Conservation (phyloP, 2,113 vertebrate species). For the Dissostichus mawsoni region DNA sequence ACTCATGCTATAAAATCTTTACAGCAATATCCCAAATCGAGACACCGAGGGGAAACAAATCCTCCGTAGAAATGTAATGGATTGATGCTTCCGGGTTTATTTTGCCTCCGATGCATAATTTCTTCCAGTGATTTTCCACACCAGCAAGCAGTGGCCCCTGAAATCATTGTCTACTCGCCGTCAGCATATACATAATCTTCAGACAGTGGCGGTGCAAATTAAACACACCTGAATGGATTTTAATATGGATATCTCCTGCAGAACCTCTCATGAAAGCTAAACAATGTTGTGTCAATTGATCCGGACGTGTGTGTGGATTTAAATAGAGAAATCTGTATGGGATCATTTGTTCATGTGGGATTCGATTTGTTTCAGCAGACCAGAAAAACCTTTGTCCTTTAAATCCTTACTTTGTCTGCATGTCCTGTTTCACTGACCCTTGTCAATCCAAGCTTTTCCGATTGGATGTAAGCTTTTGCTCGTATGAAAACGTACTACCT, state of each 20-base stretch:
- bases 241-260: not conserved
- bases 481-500: not conserved
- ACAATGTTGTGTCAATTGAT: not conserved
- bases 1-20: conserved; percentile 51
- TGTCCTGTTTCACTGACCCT: not conserved
- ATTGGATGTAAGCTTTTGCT: not conserved
- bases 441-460: not conserved
- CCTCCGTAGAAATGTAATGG: conserved; percentile 46
- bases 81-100: conserved; percentile 65
- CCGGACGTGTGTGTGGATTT: not conserved
- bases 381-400: not conserved
- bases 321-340: not conserved
- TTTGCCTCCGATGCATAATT: conserved; percentile 57
- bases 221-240: conserved; percentile 54
- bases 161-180: conserved; percentile 38
- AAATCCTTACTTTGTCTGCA: not conserved
- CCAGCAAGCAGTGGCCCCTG: conserved; percentile 49
- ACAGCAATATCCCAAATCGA: conserved; percentile 16
- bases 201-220: conserved; percentile 53
- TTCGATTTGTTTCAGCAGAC: not conserved
- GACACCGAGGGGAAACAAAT: not conserved
- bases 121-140: conserved; percentile 69
- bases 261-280: not conserved
- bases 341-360: not conserved
- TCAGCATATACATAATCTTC: conserved; percentile 62